A percentile compares a stretch with the other conserved stretches of the same genome.
Evolutionary conservation across 2,797 vertebrate species (phyloP).

Genomic region (Phrynocephalus guinanensis): DNA sequence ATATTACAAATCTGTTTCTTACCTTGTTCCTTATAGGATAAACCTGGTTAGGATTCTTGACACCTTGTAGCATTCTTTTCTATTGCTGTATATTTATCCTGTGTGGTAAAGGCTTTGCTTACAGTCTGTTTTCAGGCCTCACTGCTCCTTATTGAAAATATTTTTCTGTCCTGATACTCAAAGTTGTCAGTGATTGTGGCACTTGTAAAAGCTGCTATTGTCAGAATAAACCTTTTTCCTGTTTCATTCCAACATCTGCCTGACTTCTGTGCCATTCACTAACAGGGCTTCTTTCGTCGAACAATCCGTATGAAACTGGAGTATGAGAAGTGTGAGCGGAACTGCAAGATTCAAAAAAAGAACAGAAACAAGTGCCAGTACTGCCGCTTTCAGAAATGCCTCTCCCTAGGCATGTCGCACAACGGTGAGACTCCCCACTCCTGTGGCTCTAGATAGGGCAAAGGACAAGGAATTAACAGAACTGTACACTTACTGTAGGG

Average conservation of each 20-base stretch:
- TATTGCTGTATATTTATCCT: conserved; percentile 7
- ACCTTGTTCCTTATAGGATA: no score
- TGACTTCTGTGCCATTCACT: neutral
- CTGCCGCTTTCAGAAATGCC: conserved; percentile 99
- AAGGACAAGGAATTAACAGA: neutral
- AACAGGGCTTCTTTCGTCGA: conserved; percentile 96
- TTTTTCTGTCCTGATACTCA: neutral
- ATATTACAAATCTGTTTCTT: neutral
- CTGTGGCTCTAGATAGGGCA: neutral
- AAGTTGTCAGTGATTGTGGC: neutral
- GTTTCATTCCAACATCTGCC: neutral
- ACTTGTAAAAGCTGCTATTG: neutral
- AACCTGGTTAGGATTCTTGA: neutral
- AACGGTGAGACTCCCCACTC: conserved; percentile 86
- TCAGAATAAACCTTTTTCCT: neutral
- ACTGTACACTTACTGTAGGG: neutral
- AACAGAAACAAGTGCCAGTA: conserved; percentile 99
- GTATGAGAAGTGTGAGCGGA: conserved; percentile 93
- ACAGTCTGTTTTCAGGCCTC: neutral
- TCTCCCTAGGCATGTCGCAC: conserved; percentile 97
- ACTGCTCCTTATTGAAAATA: neutral
- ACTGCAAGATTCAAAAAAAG: conserved; percentile 98
- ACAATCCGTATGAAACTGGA: conserved; percentile 98
- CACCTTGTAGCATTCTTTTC: neutral
- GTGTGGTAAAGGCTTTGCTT: neutral